Percentiles rank a stretch among this genome's conserved stretches.
phyloP scores from a whole-genome alignment of 2,113 vertebrate genomes.

The Microcebus jonahi region DNA sequence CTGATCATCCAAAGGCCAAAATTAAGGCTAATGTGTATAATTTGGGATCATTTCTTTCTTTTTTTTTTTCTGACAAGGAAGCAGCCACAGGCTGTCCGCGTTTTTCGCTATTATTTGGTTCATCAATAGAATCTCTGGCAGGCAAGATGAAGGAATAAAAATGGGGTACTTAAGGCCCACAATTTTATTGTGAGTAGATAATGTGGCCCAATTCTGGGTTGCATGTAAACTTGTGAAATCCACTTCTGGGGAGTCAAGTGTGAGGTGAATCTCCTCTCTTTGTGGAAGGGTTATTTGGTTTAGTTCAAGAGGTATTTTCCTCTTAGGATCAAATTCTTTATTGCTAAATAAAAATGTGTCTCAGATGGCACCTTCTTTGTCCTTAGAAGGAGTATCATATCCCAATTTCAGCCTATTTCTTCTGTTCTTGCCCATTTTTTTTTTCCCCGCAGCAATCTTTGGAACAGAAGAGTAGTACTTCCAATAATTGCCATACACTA shows the following conservation, averaged over 20 bases:
- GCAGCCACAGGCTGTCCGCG: slow-evolving; percentile 41
- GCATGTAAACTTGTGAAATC: slow-evolving; percentile 66
- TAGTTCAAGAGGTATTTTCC: slow-evolving; percentile 62
- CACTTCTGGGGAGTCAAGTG: slow-evolving; percentile 70
- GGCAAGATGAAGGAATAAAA: slow-evolving; percentile 66
- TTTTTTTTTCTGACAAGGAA: slow-evolving; percentile 57
- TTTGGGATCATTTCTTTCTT: slow-evolving; percentile 57
- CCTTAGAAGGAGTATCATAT: not conserved
- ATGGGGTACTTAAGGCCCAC: slow-evolving; percentile 59
- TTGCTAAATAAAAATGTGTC: slow-evolving; percentile 59
- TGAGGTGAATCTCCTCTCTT: slow-evolving; percentile 44
- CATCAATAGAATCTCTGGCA: slow-evolving; percentile 72
- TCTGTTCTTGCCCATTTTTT: not conserved
- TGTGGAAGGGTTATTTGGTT: slow-evolving; percentile 57
- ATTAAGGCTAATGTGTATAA: slow-evolving; percentile 81
- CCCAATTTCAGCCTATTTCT: not conserved
- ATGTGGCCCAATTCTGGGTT: slow-evolving; percentile 64
- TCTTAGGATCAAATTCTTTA: slow-evolving; percentile 33
- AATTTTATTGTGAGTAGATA: slow-evolving; percentile 71
- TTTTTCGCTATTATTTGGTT: slow-evolving; percentile 69
- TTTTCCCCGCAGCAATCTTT: not conserved
- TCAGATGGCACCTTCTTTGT: slow-evolving; percentile 33
- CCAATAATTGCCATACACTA: not conserved
- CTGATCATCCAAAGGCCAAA: slow-evolving; percentile 77
- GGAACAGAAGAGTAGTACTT: not conserved